Evolutionary conservation across 2,888 invertebrate genomes (phyloP), one percentile per base, ranked within the genome.

Genomic region (Rotaria macrura): DNA sequence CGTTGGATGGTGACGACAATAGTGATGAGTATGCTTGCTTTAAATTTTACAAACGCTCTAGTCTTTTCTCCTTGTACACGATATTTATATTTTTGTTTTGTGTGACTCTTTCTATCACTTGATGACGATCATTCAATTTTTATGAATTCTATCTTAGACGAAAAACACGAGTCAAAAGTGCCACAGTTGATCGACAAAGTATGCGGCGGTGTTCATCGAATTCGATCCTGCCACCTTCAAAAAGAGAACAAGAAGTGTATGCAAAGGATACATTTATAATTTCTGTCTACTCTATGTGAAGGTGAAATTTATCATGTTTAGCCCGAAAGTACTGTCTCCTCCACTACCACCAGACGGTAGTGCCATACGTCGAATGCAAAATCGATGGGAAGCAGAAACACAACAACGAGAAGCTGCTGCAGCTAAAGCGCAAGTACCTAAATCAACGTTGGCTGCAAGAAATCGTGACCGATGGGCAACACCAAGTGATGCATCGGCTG

Each of bases 21-120:
- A 43, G 25, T 79, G 43, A 79, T 79, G 79, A 79, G 79, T 79
- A 79, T 79, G 79, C 65, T 65, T 79, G 43, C 79, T 79, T 79
- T 79, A 6, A 7, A 2, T n/a, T n/a, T n/a, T n/a, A n/a, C n/a
- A n/a, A n/a, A n/a, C n/a, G n/a, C n/a, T n/a, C n/a, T n/a, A n/a
- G n/a, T n/a, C n/a, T n/a, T n/a, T n/a, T n/a, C n/a, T n/a, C n/a
- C n/a, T n/a, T n/a, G n/a, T n/a, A n/a, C n/a, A n/a, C n/a, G n/a
- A n/a, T n/a, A n/a, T n/a, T n/a, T n/a, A n/a, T n/a, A n/a, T n/a
- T n/a, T n/a, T n/a, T n/a, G n/a, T n/a, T n/a, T n/a, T n/a, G n/a
- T n/a, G n/a, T n/a, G n/a, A n/a, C n/a, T n/a, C n/a, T n/a, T n/a
- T n/a, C n/a, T n/a, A n/a, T n/a, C n/a, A n/a, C n/a, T n/a, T n/a